Conservation (phyloP, 2,888 invertebrate species). For the Drosophila robusta region DNA sequence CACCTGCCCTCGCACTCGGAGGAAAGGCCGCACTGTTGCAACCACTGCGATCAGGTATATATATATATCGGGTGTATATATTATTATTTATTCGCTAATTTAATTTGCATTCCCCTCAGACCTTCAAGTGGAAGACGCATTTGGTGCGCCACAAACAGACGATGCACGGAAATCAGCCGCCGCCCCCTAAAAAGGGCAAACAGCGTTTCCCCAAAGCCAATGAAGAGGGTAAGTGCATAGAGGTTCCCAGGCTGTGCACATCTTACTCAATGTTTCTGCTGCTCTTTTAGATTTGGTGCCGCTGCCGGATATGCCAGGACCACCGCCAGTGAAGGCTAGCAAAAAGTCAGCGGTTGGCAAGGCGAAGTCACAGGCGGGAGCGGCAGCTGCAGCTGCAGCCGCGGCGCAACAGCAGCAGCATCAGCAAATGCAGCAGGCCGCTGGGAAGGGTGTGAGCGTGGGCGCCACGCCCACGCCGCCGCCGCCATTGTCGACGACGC, state of each 20-base stretch:
- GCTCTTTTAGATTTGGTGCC: conserved; percentile 68
- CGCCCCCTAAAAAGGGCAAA: conserved; percentile 83
- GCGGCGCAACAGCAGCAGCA: conserved; percentile 52
- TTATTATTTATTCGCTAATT: too few relatives aligned
- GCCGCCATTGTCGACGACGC: conserved; percentile 83
- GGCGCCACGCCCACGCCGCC: conserved; percentile 82
- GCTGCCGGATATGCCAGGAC: conserved; percentile 83
- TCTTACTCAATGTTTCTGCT: background rate
- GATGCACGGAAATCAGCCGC: conserved; percentile 83
- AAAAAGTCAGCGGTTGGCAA: conserved; percentile 83
- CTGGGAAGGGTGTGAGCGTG: conserved; percentile 66
- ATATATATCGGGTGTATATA: background rate
- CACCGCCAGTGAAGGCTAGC: conserved; percentile 83
- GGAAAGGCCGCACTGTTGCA: conserved; percentile 84
- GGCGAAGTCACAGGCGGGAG: conserved; percentile 76
- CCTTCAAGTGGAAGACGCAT: conserved; percentile 85
- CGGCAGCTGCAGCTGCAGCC: conserved; percentile 29
- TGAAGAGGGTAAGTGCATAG: conserved; percentile 80
- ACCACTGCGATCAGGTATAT: conserved; percentile 84
- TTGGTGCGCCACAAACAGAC: conserved; percentile 85
- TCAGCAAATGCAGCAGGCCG: conserved; percentile 48
- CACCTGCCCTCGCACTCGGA: conserved; percentile 85
- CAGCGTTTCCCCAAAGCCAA: conserved; percentile 82
- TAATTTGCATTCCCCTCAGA: conserved; percentile 54
- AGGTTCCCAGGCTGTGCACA: background rate